These are phyloP conservation scores for Trypoxylus dichotomus DNA, from an alignment of 1,140 invertebrate species.

Conservation along the genomic window DNA sequence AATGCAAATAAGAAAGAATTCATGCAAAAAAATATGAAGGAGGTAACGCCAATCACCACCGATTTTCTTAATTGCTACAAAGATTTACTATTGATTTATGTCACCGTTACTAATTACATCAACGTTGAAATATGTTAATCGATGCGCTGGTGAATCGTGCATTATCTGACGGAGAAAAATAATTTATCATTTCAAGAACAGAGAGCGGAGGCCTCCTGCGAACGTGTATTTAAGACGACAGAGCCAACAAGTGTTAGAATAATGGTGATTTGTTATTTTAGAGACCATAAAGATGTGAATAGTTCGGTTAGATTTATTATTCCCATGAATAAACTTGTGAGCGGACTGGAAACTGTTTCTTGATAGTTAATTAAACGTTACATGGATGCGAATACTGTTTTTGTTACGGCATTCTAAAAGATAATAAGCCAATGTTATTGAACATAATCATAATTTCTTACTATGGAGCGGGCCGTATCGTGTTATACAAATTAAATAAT, in stretches of 20 bases:
- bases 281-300: not conserved
- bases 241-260: not conserved
- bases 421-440: too few species aligned
- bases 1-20: not conserved
- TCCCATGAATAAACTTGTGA: not conserved
- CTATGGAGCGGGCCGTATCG: too few species aligned
- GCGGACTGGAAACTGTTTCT: not conserved
- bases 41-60: not conserved
- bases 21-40: not conserved
- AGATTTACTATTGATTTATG: not conserved
- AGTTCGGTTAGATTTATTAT: not conserved
- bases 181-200: slow-evolving; percentile 2
- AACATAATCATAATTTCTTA: not conserved
- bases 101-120: not conserved
- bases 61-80: not conserved
- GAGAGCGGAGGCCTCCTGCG: not conserved
- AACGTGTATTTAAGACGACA: not conserved
- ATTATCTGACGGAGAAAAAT: not conserved
- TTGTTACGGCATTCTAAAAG: not conserved
- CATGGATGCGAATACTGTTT: not conserved
- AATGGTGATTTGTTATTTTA: slow-evolving; percentile 9
- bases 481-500: too few species aligned
- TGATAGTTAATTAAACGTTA: not conserved
- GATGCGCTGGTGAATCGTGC: not conserved
- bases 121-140: slow-evolving; percentile 1